Conservation (phyloP, 1,140 invertebrate genomes). For the Sinonovacula constricta region DNA sequence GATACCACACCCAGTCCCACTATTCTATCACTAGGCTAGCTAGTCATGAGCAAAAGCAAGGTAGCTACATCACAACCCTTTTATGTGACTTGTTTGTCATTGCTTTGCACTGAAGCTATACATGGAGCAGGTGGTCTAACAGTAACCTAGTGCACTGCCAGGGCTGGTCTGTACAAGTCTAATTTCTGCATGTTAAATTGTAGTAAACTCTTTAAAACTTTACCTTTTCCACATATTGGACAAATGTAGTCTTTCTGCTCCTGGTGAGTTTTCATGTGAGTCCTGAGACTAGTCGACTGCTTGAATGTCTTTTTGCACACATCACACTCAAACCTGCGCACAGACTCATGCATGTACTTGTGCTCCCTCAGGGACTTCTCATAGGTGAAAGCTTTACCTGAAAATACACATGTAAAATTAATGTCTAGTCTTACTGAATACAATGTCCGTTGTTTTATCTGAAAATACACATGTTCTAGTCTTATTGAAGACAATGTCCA, state of each 20-base stretch:
- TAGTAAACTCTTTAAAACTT: slow-evolving; percentile 4
- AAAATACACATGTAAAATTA: too few species aligned
- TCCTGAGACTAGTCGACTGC: slow-evolving; percentile 66
- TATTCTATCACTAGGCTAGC: too few species aligned
- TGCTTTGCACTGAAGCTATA: too few species aligned
- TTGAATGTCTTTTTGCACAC: slow-evolving; percentile 69
- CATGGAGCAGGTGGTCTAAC: too few species aligned
- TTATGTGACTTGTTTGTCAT: too few species aligned
- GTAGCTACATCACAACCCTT: too few species aligned
- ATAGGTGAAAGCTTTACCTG: slow-evolving; percentile 66
- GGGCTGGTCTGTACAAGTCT: neutral
- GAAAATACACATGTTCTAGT: too few species aligned
- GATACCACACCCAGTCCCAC: too few species aligned
- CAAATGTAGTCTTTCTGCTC: slow-evolving; percentile 69
- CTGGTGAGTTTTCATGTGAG: slow-evolving; percentile 72
- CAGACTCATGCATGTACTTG: slow-evolving; percentile 69
- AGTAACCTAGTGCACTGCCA: too few species aligned
- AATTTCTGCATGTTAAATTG: neutral
- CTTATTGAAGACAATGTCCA: too few species aligned
- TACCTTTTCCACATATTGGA: slow-evolving; percentile 69
- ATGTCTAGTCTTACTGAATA: neutral
- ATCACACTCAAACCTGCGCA: slow-evolving; percentile 66
- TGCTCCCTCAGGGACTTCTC: slow-evolving; percentile 71
- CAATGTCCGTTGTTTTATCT: neutral
- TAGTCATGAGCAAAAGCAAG: too few species aligned